A percentile compares a stretch with the other conserved stretches of the same genome.
These are phyloP conservation scores for Malurus splendens DNA, from an alignment of 2,797 vertebrate species.

Conservation along the genomic window DNA sequence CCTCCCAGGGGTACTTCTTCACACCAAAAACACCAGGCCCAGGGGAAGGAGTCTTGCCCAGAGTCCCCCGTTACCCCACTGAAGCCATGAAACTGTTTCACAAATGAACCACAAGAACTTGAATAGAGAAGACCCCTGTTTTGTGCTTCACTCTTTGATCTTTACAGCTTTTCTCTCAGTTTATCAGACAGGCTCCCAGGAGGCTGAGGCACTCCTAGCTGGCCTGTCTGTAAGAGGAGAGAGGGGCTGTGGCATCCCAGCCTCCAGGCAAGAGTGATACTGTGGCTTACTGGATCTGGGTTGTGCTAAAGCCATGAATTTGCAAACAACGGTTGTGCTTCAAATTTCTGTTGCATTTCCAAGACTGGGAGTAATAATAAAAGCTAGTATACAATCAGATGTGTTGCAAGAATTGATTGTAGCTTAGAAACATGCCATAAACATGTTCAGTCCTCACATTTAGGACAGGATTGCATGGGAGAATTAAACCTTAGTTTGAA, in stretches of 20 bases:
- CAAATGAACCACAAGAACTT: not conserved
- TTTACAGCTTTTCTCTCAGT: not conserved
- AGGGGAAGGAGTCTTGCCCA: not conserved
- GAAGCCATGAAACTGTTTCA: not conserved
- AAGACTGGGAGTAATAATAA: not conserved
- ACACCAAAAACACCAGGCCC: rapidly evolving
- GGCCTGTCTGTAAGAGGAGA: not conserved
- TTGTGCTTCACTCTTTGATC: not conserved
- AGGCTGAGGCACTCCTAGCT: not conserved
- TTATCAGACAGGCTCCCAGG: not conserved
- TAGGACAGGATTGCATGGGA: not conserved
- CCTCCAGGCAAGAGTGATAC: not conserved
- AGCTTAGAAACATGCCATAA: not conserved
- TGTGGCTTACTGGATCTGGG: not conserved
- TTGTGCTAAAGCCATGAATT: not conserved
- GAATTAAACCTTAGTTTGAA: not conserved
- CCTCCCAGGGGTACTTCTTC: not conserved
- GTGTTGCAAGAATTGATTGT: not conserved
- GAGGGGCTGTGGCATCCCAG: not conserved
- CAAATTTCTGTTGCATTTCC: not conserved
- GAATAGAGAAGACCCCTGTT: not conserved
- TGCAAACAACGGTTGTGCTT: not conserved
- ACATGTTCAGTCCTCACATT: not conserved
- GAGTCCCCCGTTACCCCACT: not conserved
- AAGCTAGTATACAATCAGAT: not conserved